Percentiles rank a stretch among this genome's conserved stretches.
Evolutionary conservation across 2,113 vertebrate species (phyloP).

Genomic region (Rissa tridactyla): DNA sequence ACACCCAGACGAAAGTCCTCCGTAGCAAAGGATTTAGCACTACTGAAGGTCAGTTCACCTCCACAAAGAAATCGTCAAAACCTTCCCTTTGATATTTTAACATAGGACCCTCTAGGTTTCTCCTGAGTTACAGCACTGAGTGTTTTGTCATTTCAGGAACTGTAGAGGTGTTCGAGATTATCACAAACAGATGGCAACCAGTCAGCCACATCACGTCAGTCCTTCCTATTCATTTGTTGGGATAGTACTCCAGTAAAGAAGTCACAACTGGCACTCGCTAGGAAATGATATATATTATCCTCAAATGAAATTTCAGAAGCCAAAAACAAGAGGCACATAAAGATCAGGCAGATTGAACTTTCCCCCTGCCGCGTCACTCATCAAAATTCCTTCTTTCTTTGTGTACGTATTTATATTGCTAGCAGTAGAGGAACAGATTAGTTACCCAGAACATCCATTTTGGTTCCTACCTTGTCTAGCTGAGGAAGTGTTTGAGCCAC

Average conservation of each 20-base stretch:
- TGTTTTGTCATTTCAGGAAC: background rate
- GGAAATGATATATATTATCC: background rate
- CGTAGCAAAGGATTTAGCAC: background rate
- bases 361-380: background rate
- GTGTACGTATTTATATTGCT: background rate
- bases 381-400: background rate
- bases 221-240: background rate
- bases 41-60: background rate
- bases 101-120: background rate
- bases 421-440: slow-evolving; percentile 38
- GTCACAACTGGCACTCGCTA: background rate
- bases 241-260: background rate
- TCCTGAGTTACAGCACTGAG: background rate
- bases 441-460: slow-evolving; percentile 52
- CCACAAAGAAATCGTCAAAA: background rate
- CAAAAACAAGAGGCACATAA: background rate
- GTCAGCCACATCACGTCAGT: background rate
- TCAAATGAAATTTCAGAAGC: slow-evolving; percentile 29
- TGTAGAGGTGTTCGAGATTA: background rate
- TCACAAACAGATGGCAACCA: slow-evolving; percentile 17
- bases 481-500: slow-evolving; percentile 63
- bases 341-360: background rate
- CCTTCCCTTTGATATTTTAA: background rate
- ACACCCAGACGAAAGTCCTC: background rate
- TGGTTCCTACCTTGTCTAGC: slow-evolving; percentile 49